Base-by-base conservation (phyloP, 2,113 vertebrate species). In the Mixornis gularis region DNA sequence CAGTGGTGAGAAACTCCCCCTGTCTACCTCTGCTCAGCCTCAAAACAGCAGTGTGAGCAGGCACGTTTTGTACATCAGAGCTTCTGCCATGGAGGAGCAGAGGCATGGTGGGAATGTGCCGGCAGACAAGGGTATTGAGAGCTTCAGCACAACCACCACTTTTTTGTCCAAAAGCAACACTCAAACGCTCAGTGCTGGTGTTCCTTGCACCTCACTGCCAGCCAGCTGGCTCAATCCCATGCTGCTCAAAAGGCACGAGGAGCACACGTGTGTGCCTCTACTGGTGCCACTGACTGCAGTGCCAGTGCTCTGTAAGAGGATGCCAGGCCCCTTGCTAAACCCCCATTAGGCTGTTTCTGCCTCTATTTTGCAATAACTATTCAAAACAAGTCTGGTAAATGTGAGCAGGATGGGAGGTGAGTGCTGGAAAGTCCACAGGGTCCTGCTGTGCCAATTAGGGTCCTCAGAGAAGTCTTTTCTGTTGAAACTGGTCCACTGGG, bases 181-280 rank as follows among this genome's bases (percentile, higher is more conserved):
- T 87, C 20, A 13, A 44, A 49, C 0, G 4, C 59, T 53, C 51
- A 4, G 18, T 1, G 2, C 43, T 73, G 76, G 24, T 77, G 87
- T 7, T 83, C 46, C 59, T 69, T 30, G 13, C 29, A 16, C 19
- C 46, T 22, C 68, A 4, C 34, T 46, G 68, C 63, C 71, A 82
- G 63, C 68, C 83, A 90, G 1, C 64, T 74, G 83, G 51, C 91
- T 88, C 59, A 22, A 2, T 19, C 44, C n/a, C 71, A 6, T 13
- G 32, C 29, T 15, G 4, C 49, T 44, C 17, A 34, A 8, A 34
- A 51, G 66, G 51, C 70, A 51, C 30, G 5, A 13, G 51, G 24
- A 72, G 49, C 26, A 24, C 41, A 20, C 6, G 2, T 43, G 16
- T 5, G 3, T 0, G 0, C 32, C 20, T 38, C 49, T 18, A 3